Percentiles rank a stretch among this genome's conserved stretches.
phyloP scores from a whole-genome alignment of 2,888 invertebrate genomes.

The Agriopis leucophaearia region DNA sequence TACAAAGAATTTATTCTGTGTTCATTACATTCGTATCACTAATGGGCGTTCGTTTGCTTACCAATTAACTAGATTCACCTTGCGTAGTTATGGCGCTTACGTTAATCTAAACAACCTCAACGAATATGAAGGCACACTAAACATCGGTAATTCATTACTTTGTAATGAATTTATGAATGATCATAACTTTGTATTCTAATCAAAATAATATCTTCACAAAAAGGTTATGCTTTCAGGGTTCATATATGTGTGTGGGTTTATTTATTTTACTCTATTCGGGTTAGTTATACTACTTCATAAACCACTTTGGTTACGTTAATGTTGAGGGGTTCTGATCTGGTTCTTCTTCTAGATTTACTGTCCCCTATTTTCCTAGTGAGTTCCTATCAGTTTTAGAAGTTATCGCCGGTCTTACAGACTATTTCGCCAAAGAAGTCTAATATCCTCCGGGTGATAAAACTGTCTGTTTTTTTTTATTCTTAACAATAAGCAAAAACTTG shows the following conservation, averaged over 20 bases:
- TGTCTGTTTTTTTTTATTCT: no score
- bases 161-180: neutral
- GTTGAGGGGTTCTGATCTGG: no score
- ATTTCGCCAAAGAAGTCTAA: no score
- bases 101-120: slow-evolving; percentile 45
- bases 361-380: no score
- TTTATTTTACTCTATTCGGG: no score
- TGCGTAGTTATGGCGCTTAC: slow-evolving; percentile 39
- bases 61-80: slow-evolving; percentile 46
- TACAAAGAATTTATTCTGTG: slow-evolving; percentile 38
- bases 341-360: no score
- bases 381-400: no score
- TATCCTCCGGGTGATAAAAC: no score
- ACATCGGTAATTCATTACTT: slow-evolving; percentile 22
- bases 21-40: slow-evolving; percentile 40
- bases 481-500: no score
- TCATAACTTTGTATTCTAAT: neutral
- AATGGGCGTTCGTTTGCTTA: slow-evolving; percentile 43
- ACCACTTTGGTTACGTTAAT: no score
- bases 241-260: neutral
- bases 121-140: slow-evolving; percentile 34
- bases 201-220: neutral
- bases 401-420: no score
- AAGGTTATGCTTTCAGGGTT: neutral
- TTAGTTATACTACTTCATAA: no score